Percentiles rank a stretch among this genome's conserved stretches.
These are phyloP conservation scores for Cossypha dichroa DNA, from an alignment of 2,797 vertebrate species.

Conservation along the genomic window DNA sequence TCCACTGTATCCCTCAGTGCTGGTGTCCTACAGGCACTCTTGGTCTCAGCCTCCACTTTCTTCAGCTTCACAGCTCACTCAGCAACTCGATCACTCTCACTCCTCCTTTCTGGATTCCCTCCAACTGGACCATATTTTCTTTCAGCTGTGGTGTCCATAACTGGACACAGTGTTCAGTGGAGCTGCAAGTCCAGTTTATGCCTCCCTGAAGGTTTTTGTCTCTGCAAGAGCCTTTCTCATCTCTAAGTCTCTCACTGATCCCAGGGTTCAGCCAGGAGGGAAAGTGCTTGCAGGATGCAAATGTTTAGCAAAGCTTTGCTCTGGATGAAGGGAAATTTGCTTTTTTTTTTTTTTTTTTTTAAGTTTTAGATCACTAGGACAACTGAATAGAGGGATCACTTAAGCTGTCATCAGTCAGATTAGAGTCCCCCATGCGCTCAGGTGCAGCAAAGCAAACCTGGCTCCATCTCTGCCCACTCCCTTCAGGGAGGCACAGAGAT, in stretches of 20 bases:
- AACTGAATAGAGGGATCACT: neutral
- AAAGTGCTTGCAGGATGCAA: neutral
- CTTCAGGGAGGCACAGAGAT: too few relatives aligned
- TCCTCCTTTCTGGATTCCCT: neutral
- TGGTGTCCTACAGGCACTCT: neutral
- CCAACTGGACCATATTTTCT: neutral
- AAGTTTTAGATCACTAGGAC: neutral
- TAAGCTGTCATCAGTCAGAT: neutral
- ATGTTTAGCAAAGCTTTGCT: neutral
- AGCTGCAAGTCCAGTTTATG: neutral
- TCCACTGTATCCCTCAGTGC: neutral
- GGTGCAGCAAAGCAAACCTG: neutral
- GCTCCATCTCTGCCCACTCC: neutral
- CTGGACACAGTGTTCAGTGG: neutral
- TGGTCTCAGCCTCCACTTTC: neutral
- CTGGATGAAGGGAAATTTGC: neutral
- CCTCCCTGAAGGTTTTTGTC: neutral
- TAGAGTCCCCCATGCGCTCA: rapidly evolving
- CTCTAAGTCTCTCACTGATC: neutral
- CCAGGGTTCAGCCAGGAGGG: neutral
- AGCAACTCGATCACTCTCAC: neutral
- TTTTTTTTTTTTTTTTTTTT: neutral
- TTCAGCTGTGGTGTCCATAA: neutral
- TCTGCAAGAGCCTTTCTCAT: neutral
- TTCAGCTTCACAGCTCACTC: neutral